Evolutionary conservation across 2,888 invertebrate species (phyloP), one percentile per base, ranked within the genome.

Genomic region (Hedya salicella): DNA sequence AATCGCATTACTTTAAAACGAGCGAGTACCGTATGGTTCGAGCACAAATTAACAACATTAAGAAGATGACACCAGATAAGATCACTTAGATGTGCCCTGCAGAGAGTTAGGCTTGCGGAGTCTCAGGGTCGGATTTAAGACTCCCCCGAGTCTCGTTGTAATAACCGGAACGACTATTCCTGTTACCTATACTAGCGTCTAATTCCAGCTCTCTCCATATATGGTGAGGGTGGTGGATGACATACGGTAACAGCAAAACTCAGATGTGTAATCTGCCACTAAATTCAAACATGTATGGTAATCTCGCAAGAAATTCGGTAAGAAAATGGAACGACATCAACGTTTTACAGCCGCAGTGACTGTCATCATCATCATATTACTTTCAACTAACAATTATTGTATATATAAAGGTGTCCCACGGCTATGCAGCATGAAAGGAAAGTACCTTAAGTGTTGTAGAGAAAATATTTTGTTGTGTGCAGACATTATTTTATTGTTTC

Each of bases 101-200:
- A 19, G 19, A 8, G 17, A 17, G 19, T 13, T 0, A 13, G 46
- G 46, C 48, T 48, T 32, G 5, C 32, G 32, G 13, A 25, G 14
- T 14, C 17, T 5, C 9, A 21, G n/a, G 36, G 16, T 14, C 30
- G 56, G 42, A 13, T 56, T 9, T 54, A 30, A 42, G 56, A 42
- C 14, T 42, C 56, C 13, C 56, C 13, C 25, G 30, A 16, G 56
- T 13, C 30, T 16, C 54, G 25, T 56, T 56, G 16, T 17, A 25
- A 25, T 25, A 56, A 42, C 30, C 25, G 56, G 25, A 42, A 56
- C 30, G 42, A 25, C 25, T 48, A 44, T 40, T 21, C 21, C 11
- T 17, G 36, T 42, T 42, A 39, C 54, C 54, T 6, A 25, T 54
- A 54, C 49, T 30, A 30, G 14, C 25, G 30, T 56, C 56, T 56